Conservation (phyloP, 2,888 invertebrate genomes). For the Cephus pygmeus region DNA sequence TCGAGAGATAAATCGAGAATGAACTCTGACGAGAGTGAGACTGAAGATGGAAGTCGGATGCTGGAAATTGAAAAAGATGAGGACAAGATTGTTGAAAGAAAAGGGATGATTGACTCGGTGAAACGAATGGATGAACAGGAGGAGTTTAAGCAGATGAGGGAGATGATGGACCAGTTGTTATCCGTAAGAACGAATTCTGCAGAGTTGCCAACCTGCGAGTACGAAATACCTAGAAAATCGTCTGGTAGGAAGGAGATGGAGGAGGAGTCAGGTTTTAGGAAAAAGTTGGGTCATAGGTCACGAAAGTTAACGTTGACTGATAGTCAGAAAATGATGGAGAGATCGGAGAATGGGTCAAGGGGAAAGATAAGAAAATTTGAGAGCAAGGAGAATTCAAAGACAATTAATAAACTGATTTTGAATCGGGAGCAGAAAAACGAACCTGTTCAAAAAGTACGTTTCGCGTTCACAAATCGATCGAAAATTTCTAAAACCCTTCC, state of each 20-base stretch:
- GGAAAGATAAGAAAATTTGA: background rate
- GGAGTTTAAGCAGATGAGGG: background rate
- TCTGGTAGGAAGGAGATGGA: background rate
- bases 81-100: background rate
- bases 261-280: background rate
- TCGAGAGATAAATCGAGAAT: background rate
- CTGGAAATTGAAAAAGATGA: background rate
- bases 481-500: background rate
- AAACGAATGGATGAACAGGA: background rate
- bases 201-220: background rate
- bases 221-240: background rate
- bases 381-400: background rate
- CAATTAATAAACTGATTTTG: background rate
- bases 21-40: background rate
- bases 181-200: background rate
- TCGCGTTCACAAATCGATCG: background rate
- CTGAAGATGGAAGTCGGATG: background rate
- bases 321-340: background rate
- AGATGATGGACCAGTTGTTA: background rate
- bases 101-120: background rate
- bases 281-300: background rate
- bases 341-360: background rate
- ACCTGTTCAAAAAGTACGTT: conserved; percentile 2
- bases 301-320: background rate
- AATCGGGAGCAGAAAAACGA: background rate